phyloP scores from a whole-genome alignment of 2,797 vertebrate species.

The Myripristis murdjan region DNA sequence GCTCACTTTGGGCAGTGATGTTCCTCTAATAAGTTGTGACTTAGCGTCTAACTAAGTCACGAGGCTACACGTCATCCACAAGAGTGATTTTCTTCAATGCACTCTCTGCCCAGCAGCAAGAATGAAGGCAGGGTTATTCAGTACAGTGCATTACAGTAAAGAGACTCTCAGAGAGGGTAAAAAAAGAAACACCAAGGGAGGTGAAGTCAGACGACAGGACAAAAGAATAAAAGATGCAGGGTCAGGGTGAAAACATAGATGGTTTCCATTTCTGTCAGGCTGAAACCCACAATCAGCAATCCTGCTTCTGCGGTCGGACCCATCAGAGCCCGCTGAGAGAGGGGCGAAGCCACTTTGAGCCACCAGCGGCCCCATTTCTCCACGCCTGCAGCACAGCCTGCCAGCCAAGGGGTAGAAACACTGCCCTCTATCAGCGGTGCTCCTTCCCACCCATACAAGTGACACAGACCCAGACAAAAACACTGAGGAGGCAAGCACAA shows the following conservation, averaged over 20 bases:
- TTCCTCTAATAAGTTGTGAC: slow-evolving; percentile 5
- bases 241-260: slow-evolving; percentile 13
- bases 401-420: slow-evolving; percentile 65
- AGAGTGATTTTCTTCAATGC: slow-evolving; percentile 34
- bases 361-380: slow-evolving; percentile 5
- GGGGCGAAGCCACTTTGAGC: slow-evolving; percentile 3
- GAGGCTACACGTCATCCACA: slow-evolving; percentile 38
- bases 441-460: slow-evolving; percentile 44
- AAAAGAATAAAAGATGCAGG: neutral
- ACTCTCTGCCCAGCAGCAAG: slow-evolving; percentile 32
- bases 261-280: neutral
- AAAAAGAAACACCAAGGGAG: neutral
- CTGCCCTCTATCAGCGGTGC: slow-evolving; percentile 81
- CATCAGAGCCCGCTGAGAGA: slow-evolving; percentile 15
- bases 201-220: slow-evolving; percentile 2
- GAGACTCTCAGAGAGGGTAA: slow-evolving; percentile 17
- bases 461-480: slow-evolving; percentile 4
- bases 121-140: slow-evolving; percentile 20
- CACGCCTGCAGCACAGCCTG: slow-evolving; percentile 1
- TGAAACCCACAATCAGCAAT: slow-evolving; percentile 3
- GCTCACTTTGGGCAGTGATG: neutral
- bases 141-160: slow-evolving; percentile 31
- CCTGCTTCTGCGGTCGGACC: slow-evolving; percentile 18
- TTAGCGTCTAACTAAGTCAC: slow-evolving; percentile 13
- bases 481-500: neutral